These are phyloP conservation scores for Zalophus californianus DNA, from an alignment of 2,797 vertebrate species.

Conservation along the genomic window DNA sequence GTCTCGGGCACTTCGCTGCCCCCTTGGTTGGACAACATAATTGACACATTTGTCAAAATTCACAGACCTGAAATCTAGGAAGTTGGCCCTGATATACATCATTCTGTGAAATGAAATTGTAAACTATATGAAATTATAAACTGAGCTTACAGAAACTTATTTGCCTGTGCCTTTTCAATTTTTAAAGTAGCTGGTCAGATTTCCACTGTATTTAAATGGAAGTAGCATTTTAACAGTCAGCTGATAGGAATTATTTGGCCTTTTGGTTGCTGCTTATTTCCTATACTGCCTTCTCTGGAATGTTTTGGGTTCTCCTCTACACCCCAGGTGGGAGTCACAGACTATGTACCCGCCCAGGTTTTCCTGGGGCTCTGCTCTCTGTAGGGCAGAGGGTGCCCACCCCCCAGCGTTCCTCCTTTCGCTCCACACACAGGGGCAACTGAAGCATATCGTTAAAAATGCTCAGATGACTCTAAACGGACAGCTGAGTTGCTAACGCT, in stretches of 20 bases:
- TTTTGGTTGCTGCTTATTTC: not conserved
- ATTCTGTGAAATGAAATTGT: too few species aligned
- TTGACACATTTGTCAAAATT: not conserved
- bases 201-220: not conserved
- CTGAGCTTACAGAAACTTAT: not conserved
- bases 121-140: not conserved
- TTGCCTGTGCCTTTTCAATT: not conserved
- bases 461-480: not conserved
- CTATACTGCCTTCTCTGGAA: not conserved
- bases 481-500: not conserved
- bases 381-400: too few species aligned
- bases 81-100: not conserved
- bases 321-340: not conserved
- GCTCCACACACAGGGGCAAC: not conserved
- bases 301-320: too few species aligned
- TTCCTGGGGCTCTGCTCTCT: not conserved
- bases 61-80: not conserved
- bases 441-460: not conserved
- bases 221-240: not conserved
- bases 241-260: not conserved
- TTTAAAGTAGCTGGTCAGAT: not conserved
- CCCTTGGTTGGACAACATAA: not conserved
- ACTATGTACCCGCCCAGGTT: too few species aligned
- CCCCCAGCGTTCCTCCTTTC: not conserved
- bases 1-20: rapidly evolving